These are phyloP conservation scores for Hypomesus transpacificus DNA, from an alignment of 2,113 vertebrate genomes.

Conservation along the genomic window DNA sequence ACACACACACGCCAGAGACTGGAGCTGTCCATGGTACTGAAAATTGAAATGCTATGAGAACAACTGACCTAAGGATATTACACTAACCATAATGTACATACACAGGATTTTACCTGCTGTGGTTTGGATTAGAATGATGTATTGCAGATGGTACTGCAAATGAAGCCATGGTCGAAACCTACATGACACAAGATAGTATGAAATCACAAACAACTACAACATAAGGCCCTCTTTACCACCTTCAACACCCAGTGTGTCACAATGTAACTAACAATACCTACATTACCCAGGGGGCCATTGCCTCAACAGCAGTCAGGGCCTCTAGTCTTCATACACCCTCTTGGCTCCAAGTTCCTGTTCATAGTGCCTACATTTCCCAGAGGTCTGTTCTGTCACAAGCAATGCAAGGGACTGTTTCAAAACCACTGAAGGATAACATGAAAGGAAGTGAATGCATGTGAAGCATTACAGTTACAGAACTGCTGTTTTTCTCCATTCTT, in stretches of 20 bases:
- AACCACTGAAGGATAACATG: neutral
- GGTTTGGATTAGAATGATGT: too few relatives aligned
- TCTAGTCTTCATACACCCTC: slow-evolving; percentile 28
- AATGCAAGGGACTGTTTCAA: slow-evolving; percentile 3
- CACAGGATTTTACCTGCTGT: too few relatives aligned
- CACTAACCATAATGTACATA: neutral
- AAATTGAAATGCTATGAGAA: slow-evolving; percentile 4
- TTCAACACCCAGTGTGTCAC: neutral
- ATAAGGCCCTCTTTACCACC: neutral
- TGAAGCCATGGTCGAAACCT: neutral
- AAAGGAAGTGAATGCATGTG: too few relatives aligned
- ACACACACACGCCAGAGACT: neutral
- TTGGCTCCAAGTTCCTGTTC: slow-evolving; percentile 10
- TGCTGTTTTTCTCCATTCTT: too few relatives aligned
- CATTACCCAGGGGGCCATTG: slow-evolving; percentile 32
- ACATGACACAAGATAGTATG: neutral
- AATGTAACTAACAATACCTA: slow-evolving; percentile 16
- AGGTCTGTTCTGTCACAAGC: slow-evolving; percentile 36
- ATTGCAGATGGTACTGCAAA: neutral
- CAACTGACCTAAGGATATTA: neutral
- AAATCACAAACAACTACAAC: neutral
- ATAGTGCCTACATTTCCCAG: slow-evolving; percentile 28
- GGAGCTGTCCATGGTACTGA: slow-evolving; percentile 39
- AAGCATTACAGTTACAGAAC: too few relatives aligned
- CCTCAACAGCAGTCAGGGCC: slow-evolving; percentile 17